Base-by-base conservation (phyloP, 1,140 invertebrate species). In the Pemphigus obesinymphae region DNA sequence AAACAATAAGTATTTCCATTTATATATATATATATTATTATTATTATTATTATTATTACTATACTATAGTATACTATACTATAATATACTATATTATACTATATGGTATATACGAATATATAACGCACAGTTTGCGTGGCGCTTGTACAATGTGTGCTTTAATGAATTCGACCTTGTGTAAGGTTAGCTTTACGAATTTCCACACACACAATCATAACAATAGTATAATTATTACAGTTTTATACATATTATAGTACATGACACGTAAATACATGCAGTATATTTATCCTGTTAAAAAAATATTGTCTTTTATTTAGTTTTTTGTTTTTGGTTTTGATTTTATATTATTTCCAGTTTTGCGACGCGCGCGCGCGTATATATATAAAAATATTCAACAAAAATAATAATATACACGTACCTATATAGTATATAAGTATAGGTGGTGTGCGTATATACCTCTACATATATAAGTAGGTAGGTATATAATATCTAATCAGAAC, bases 141-240 rank as follows among this genome's bases (percentile, higher is more conserved):
- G 76, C 55, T 55, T 55, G n/a, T n/a, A 78, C 73, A 80, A 80
- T 80, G 37, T 80, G 76, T 15, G 37, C 76, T 80, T 61, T 80
- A 80, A 80, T 45, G 76, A 80, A 50, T 61, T 55, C 55, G 37
- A 80, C 76, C 76, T 80, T 80, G 76, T 13, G 23, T 31, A 45
- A 80, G 76, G 76, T 80, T 80, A 80, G 37, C 76, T 63, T 80
- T 40, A 80, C n/a, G n/a, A 80, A 80, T 43, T 80, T 80, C 48
- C 37, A 61, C 34, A 40, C 40, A 72, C 50, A 58, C 48, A 76
- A 61, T 3, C 8, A 40, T 29, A 63, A 80, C 53, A 61, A 80
- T 80, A 63, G 50, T 78, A 58, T 78, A 58, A 78, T 58, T 78
- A 76, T 31, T 23, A 17, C 17, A 13, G 53, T 40, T 3, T n/a